Evolutionary conservation across 2,113 vertebrate species (phyloP).

Genomic region (Heterochromis multidens): DNA sequence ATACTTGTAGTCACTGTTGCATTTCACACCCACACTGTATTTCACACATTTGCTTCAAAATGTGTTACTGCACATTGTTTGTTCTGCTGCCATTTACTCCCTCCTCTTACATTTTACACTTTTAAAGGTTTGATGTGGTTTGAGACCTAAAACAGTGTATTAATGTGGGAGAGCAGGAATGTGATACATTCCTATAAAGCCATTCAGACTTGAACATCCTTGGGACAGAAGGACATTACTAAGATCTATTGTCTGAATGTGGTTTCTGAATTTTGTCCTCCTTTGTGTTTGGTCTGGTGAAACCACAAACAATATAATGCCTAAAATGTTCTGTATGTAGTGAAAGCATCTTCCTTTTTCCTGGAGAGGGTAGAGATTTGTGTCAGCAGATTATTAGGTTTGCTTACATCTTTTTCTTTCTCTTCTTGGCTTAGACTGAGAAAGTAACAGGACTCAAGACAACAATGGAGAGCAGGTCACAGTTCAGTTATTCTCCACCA

Average conservation of each 20-base stretch:
- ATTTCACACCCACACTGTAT: constrained; percentile 8
- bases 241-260: constrained; percentile 36
- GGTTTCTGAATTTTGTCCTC: constrained; percentile 23
- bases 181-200: constrained; percentile 18
- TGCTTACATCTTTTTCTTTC: not conserved
- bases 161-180: constrained; percentile 39
- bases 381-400: not conserved
- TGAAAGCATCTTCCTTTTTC: not conserved
- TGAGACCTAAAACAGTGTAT: not conserved
- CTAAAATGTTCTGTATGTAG: not conserved
- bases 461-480: not conserved
- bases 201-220: constrained; percentile 5
- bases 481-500: not conserved
- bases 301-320: not conserved
- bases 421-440: not conserved
- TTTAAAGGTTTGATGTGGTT: constrained; percentile 23
- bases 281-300: constrained; percentile 8
- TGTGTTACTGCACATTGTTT: constrained; percentile 8
- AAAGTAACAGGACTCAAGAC: not conserved
- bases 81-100: constrained; percentile 2
- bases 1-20: not conserved
- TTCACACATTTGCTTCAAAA: constrained; percentile 21
- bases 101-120: constrained; percentile 4
- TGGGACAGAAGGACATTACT: not conserved
- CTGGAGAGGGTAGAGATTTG: not conserved